Conservation (phyloP, 2,113 vertebrate genomes). For the Boulengeromyrus knoepffleri region DNA sequence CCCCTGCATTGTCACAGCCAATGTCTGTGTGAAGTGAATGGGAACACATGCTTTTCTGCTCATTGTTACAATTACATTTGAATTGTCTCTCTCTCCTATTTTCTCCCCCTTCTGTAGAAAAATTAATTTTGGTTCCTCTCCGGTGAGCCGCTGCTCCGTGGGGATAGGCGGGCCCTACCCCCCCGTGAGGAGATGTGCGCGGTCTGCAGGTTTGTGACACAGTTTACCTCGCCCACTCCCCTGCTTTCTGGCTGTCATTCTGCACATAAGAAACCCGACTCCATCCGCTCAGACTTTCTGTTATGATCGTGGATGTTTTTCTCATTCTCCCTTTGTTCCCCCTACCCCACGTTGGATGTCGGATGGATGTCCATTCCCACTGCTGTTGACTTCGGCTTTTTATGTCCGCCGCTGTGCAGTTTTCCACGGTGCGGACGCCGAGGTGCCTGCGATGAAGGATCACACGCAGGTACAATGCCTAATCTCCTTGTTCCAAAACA, state of each 20-base stretch:
- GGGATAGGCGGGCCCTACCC: slow-evolving; percentile 28
- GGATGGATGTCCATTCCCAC: background rate
- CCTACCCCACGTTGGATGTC: background rate
- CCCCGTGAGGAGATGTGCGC: slow-evolving; percentile 21
- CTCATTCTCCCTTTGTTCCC: background rate
- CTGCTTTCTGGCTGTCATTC: background rate
- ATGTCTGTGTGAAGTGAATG: slow-evolving; percentile 22
- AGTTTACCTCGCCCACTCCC: slow-evolving; percentile 19
- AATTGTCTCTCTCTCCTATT: slow-evolving; percentile 6
- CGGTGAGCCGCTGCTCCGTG: slow-evolving; percentile 15
- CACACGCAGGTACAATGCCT: slow-evolving; percentile 24
- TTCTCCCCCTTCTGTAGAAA: background rate
- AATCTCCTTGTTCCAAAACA: background rate
- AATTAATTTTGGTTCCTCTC: slow-evolving; percentile 41
- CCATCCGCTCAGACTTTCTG: background rate
- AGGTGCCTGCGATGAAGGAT: slow-evolving; percentile 17
- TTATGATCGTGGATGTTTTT: background rate
- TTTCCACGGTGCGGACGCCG: slow-evolving; percentile 46
- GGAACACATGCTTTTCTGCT: slow-evolving; percentile 35
- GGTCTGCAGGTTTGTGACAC: slow-evolving; percentile 22
- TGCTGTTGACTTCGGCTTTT: background rate
- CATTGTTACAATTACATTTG: slow-evolving; percentile 44
- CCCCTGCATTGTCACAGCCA: slow-evolving; percentile 14
- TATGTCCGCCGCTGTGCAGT: background rate
- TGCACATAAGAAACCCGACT: background rate